These are phyloP conservation scores for Lutjanus erythropterus DNA, from an alignment of 2,113 vertebrate genomes.

Conservation along the genomic window DNA sequence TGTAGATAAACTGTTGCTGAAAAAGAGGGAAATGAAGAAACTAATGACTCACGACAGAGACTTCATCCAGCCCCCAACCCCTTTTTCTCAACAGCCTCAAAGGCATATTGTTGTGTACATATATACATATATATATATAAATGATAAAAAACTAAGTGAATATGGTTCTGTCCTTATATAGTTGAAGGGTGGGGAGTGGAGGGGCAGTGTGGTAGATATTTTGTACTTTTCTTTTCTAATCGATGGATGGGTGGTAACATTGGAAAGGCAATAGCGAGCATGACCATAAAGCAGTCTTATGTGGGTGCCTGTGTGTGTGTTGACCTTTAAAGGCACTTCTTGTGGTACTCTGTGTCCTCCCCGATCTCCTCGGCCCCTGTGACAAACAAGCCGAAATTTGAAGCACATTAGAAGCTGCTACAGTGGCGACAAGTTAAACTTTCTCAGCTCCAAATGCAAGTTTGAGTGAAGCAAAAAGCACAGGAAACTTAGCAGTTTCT, in stretches of 20 bases:
- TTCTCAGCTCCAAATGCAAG: conserved; percentile 49
- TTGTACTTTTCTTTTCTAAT: conserved; percentile 82
- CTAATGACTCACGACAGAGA: conserved; percentile 48
- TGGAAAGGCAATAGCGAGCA: conserved; percentile 79
- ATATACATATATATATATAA: conserved; percentile 81
- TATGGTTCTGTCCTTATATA: conserved; percentile 76
- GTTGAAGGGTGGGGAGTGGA: conserved; percentile 55
- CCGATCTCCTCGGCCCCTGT: conserved; percentile 40
- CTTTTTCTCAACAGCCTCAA: conserved; percentile 63
- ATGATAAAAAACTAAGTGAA: conserved; percentile 71
- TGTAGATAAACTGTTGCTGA: conserved; percentile 64
- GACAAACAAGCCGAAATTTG: conserved; percentile 58
- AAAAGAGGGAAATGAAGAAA: conserved; percentile 59
- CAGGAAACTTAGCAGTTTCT: conserved; percentile 75
- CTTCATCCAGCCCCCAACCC: conserved; percentile 40
- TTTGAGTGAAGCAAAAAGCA: conserved; percentile 72
- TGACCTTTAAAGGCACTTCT: conserved; percentile 60
- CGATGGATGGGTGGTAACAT: conserved; percentile 60
- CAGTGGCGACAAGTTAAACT: conserved; percentile 63
- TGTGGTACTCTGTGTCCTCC: conserved; percentile 67
- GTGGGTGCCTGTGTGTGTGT: conserved; percentile 63
- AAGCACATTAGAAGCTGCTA: conserved; percentile 78
- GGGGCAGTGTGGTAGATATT: conserved; percentile 75
- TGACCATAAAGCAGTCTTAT: conserved; percentile 73
- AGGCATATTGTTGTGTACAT: conserved; percentile 75